Evolutionary conservation across 1,140 invertebrate species (phyloP).

Genomic region (Notospermus geniculatus): DNA sequence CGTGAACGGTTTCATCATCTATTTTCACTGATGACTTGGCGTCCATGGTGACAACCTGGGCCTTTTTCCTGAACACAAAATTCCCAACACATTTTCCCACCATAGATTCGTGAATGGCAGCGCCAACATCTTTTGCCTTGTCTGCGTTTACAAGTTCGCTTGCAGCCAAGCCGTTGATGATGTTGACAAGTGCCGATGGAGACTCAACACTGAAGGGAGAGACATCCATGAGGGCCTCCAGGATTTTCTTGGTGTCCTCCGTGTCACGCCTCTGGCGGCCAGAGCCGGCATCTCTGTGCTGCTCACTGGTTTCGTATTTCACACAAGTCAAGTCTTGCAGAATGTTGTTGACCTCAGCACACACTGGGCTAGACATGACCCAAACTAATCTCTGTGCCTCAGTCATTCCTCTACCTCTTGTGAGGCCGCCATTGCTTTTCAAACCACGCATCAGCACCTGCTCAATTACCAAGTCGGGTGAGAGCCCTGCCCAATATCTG

Average conservation of each 20-base stretch:
- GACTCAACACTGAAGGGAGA: not conserved
- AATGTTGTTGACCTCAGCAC: conserved; percentile 25
- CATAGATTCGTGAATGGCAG: conserved; percentile 20
- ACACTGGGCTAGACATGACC: conserved; percentile 28
- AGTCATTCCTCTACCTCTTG: conserved; percentile 23
- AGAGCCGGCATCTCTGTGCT: conserved; percentile 22
- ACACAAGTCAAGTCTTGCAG: conserved; percentile 26
- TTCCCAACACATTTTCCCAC: conserved; percentile 13
- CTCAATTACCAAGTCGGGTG: conserved; percentile 45
- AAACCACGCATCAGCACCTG: conserved; percentile 37
- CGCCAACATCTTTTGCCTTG: conserved; percentile 18
- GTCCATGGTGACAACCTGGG: no score
- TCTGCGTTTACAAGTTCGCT: conserved; percentile 17
- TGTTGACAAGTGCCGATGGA: not conserved
- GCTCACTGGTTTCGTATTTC: conserved; percentile 26
- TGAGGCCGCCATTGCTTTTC: conserved; percentile 43
- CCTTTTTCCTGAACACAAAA: no score
- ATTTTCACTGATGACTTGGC: no score
- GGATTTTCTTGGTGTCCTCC: not conserved
- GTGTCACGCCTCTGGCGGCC: conserved; percentile 7
- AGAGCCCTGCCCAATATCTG: conserved; percentile 54
- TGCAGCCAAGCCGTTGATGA: not conserved
- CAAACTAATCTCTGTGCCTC: conserved; percentile 25
- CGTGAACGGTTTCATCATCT: no score
- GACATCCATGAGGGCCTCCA: not conserved